Evolutionary conservation across 2,888 invertebrate genomes (phyloP), one percentile per base, ranked within the genome.

Genomic region (Dasypogon diadema): DNA sequence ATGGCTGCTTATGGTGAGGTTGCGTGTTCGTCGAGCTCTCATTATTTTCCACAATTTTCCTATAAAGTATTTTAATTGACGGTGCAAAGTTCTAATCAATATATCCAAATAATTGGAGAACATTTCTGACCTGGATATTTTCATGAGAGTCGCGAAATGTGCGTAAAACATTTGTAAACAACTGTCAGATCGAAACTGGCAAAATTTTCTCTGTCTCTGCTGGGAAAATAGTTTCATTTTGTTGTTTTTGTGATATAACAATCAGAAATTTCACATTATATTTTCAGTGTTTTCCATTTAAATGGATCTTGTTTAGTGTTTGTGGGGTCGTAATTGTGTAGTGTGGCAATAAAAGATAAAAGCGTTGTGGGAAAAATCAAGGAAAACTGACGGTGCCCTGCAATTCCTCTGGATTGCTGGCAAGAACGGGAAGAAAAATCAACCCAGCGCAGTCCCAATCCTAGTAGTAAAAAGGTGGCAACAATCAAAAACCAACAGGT

Each of bases 21-120:
- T 34, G 74, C 24, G 76, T 70, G 34, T 51, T 74, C 76, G 74
- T 74, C 76, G 76, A 58, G 60, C 68, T 65, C 56, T 58, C 48
- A 51, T 76, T 30, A 55, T 56, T 65, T 74, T 76, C 22, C 37
- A 34, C 21, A 60, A 60, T 34, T 60, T 60, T 18, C 21, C 21
- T 37, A 10, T 60, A 37, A 60, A 60, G 2, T 60, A n/a, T 2
- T 37, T 60, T n/a, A 21, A 18, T 60, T 42, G 60, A 60, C 34
- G 12, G 2, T 6, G 12, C 34, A 37, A 21, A 37, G 18, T 42
- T 12, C n/a, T 12, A 42, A 6, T 2, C n/a, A 12, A 42, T 12
- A 3, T 42, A 12, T 10, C 34, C 10, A 30, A 10, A 10, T 30
- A 6, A 30, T 30, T 30, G 10, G 34, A 30, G 34, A 10, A 6